These are phyloP conservation scores for Chaetura pelagica DNA, from an alignment of 2,113 vertebrate genomes.

Conservation along the genomic window DNA sequence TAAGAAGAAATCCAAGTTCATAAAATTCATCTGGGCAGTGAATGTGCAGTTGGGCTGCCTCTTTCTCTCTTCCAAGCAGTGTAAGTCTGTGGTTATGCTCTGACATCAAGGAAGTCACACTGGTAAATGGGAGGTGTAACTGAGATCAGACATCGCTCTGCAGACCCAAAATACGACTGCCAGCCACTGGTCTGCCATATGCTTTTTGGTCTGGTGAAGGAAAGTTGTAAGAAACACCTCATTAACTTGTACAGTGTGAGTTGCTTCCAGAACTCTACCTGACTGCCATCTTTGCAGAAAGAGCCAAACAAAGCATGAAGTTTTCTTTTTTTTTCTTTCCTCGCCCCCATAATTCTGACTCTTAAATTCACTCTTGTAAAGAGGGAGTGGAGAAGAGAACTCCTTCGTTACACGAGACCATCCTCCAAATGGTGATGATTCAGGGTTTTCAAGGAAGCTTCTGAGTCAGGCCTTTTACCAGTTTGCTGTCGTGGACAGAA, in stretches of 20 bases:
- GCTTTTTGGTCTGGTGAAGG: neutral
- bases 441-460: neutral
- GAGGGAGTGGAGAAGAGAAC: neutral
- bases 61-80: neutral
- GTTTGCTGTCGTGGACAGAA: neutral
- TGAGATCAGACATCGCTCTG: neutral
- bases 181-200: accelerated
- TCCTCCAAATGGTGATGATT: neutral
- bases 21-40: neutral
- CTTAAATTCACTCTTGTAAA: neutral
- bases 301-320: neutral
- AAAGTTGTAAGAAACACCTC: neutral
- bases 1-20: neutral
- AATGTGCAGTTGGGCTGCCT: neutral
- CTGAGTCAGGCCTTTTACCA: neutral
- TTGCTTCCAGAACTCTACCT: neutral
- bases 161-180: neutral
- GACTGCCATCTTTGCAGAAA: neutral
- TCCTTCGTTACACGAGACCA: neutral
- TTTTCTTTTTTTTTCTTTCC: neutral
- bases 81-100: neutral
- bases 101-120: neutral
- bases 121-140: neutral
- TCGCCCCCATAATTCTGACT: neutral
- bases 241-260: neutral